These are phyloP conservation scores for Montipora capricornis DNA, from an alignment of 64 coral and sea anemone species.

Conservation along the genomic window DNA sequence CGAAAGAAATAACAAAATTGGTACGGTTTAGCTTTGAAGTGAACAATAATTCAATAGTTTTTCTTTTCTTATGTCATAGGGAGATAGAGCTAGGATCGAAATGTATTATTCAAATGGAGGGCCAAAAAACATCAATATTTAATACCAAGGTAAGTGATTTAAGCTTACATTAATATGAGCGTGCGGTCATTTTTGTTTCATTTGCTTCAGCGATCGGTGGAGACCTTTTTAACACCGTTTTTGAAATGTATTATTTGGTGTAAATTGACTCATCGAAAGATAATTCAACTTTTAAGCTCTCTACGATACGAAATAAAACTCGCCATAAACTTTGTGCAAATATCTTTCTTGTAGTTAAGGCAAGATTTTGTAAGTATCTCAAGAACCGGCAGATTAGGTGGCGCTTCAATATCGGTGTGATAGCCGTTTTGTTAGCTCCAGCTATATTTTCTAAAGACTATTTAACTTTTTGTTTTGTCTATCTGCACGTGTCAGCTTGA, in stretches of 20 bases:
- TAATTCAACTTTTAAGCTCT: not conserved
- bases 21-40: not conserved
- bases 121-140: conserved; percentile 56
- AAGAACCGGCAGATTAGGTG: not conserved
- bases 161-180: no score
- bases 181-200: no score
- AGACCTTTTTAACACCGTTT: not conserved
- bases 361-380: no score
- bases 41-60: not conserved
- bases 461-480: not conserved
- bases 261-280: not conserved
- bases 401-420: no score
- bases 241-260: not conserved
- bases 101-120: conserved; percentile 75
- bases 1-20: not conserved
- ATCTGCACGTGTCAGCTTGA: not conserved
- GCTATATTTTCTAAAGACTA: no score
- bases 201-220: no score
- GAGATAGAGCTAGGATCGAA: conserved; percentile 69
- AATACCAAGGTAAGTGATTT: conserved; percentile 58
- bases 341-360: no score
- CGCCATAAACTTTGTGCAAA: not conserved
- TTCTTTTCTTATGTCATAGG: conserved; percentile 12
- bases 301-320: not conserved
- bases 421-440: no score